Base-by-base conservation (phyloP, 1,140 invertebrate genomes). In the Drosophila hydei region DNA sequence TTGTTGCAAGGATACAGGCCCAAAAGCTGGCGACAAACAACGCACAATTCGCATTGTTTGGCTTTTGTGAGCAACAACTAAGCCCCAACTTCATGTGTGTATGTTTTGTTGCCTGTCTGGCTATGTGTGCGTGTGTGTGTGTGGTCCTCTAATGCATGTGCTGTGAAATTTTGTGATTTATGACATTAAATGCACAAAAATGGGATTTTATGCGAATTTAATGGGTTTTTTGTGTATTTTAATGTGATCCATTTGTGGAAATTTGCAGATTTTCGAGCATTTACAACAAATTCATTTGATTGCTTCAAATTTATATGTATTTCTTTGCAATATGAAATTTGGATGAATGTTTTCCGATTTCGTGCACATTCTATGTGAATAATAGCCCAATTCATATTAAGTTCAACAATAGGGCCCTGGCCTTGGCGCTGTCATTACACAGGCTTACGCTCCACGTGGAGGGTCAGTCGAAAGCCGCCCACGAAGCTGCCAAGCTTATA, bases 221-320 rank as follows among this genome's bases (percentile, higher is more conserved):
- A 85, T 85, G 81, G 81, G 78, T 88, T 85, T 85, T 88, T 85
- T 88, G 77, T 85, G 77, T 72, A 65, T 87, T 85, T 85, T 88
- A 85, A 85, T 88, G 83, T 76, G 83, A 77, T 88, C 65, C 78
- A 76, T 85, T 85, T 85, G 74, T 77, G 74, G 74, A 70, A 72
- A 76, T 78, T 85, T 78, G 30, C 75, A 75, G 79, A 83, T 78
- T 83, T 76, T 54, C 79, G 69, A 75, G 47, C 18, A 40, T 56
- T 54, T 23, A 23, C 19, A 45, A 43, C 19, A 43, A 51, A 63
- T 63, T 54, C 33, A 54, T 63, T 63, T 48, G 9, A 47, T 40
- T 54, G 62, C 61, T 23, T n/a, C 25, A 11, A 3, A 18, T 43
- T 9, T 21, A 43, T 14, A 25, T 16, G 38, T 18, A 43, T 56